These are phyloP conservation scores for Metallyticus violacea DNA, from an alignment of 2,888 invertebrate genomes.

Conservation along the genomic window DNA sequence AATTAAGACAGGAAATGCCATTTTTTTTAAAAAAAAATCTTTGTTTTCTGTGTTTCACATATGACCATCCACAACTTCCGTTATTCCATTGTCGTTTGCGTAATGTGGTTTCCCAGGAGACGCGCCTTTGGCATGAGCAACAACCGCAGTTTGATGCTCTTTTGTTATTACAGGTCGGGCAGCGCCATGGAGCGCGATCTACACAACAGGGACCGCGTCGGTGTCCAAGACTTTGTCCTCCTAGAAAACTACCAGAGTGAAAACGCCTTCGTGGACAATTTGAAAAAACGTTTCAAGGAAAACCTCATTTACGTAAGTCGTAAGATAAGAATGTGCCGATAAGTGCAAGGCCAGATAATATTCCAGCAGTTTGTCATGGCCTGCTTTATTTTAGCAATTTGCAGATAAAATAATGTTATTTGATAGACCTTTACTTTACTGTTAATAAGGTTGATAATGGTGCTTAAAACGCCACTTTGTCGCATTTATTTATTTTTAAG, in stretches of 20 bases:
- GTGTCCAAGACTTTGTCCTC: conserved; percentile 89
- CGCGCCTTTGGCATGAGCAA: neutral
- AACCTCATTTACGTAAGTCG: conserved; percentile 86
- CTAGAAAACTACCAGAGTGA: conserved; percentile 82
- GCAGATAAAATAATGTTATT: neutral
- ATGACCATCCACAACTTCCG: neutral
- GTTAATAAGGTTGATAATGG: no score
- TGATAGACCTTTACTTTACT: neutral
- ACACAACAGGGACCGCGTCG: conserved; percentile 80
- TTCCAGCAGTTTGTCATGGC: neutral
- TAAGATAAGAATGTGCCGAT: neutral
- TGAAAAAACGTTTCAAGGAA: conserved; percentile 80
- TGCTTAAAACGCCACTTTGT: no score
- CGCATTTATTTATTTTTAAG: no score
- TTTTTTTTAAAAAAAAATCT: no score
- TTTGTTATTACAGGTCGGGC: conserved; percentile 16
- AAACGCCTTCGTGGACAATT: conserved; percentile 80
- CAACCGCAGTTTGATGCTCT: neutral
- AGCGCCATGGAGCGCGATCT: conserved; percentile 70
- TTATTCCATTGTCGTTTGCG: neutral
- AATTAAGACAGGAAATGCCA: no score
- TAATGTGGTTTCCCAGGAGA: neutral
- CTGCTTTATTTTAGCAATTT: neutral
- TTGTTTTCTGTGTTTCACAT: neutral
- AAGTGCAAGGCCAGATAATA: neutral